Evolutionary conservation across 2,113 vertebrate genomes (phyloP).

Genomic region (Thunnus maccoyii): DNA sequence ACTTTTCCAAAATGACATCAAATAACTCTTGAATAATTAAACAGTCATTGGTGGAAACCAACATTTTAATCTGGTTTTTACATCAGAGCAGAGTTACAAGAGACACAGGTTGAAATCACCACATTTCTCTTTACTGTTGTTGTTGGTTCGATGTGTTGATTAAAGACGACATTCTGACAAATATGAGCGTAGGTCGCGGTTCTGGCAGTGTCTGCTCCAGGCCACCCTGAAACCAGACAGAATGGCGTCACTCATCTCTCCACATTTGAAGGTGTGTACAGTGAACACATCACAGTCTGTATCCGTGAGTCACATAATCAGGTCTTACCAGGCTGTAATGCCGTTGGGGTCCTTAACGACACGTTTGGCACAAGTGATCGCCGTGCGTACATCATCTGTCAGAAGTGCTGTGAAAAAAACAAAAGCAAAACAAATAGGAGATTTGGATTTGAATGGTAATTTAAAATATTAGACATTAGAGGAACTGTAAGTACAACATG

Average conservation of each 20-base stretch:
- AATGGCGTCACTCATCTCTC: not conserved
- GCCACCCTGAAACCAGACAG: slow-evolving; percentile 64
- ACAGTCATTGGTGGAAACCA: not conserved
- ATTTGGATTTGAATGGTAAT: not conserved
- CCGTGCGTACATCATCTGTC: not conserved
- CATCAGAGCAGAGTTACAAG: not conserved
- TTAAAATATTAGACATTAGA: not conserved
- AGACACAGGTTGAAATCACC: not conserved
- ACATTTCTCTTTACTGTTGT: not conserved
- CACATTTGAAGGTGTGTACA: not conserved
- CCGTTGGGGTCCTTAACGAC: slow-evolving; percentile 45
- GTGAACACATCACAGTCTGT: not conserved
- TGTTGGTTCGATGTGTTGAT: not conserved
- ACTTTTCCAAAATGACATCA: no score
- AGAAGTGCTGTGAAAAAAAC: slow-evolving; percentile 34
- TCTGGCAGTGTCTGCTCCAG: not conserved
- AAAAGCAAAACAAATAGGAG: not conserved
- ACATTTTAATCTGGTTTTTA: slow-evolving; percentile 4
- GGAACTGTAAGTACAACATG: no score
- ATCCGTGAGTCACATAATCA: not conserved
- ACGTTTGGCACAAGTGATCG: slow-evolving; percentile 57
- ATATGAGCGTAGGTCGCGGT: slow-evolving; percentile 34
- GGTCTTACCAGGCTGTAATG: slow-evolving; percentile 58
- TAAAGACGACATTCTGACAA: slow-evolving; percentile 46
- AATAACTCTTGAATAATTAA: no score